phyloP scores from a whole-genome alignment of 2,113 vertebrate species.

The Syngnathus floridae region DNA sequence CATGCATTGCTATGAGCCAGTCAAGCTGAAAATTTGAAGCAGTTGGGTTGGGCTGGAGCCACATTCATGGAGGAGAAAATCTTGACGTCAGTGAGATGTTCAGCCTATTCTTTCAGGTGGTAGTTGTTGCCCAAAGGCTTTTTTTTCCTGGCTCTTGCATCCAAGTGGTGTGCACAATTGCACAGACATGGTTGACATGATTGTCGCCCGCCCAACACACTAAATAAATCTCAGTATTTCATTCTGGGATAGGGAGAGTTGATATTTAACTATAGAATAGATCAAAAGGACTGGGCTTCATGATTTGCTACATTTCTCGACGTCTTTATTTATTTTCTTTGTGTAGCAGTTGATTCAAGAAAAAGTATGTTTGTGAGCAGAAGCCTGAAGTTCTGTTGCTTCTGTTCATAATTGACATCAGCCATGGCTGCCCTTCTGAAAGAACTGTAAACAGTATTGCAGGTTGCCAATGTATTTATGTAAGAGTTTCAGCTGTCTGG shows the following conservation, averaged over 20 bases:
- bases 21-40: constrained; percentile 8
- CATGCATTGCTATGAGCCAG: background rate
- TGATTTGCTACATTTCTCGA: background rate
- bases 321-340: background rate
- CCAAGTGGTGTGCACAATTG: constrained; percentile 10
- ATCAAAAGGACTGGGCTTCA: background rate
- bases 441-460: background rate
- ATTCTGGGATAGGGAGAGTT: too few relatives aligned
- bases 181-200: constrained; percentile 6
- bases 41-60: background rate
- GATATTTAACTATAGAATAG: background rate
- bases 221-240: background rate
- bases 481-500: constrained; percentile 30
- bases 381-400: too few relatives aligned
- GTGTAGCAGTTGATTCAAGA: too few relatives aligned
- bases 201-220: background rate
- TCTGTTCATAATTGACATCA: too few relatives aligned
- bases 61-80: constrained; percentile 1
- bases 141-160: constrained; percentile 8
- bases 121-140: background rate
- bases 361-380: too few relatives aligned
- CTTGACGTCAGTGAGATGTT: constrained; percentile 15
- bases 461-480: constrained; percentile 27
- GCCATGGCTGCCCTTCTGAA: background rate
- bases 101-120: constrained; percentile 7